Evolutionary conservation across 2,888 invertebrate species (phyloP), one percentile per base, ranked within the genome.

Genomic region (Torymus auratus): DNA sequence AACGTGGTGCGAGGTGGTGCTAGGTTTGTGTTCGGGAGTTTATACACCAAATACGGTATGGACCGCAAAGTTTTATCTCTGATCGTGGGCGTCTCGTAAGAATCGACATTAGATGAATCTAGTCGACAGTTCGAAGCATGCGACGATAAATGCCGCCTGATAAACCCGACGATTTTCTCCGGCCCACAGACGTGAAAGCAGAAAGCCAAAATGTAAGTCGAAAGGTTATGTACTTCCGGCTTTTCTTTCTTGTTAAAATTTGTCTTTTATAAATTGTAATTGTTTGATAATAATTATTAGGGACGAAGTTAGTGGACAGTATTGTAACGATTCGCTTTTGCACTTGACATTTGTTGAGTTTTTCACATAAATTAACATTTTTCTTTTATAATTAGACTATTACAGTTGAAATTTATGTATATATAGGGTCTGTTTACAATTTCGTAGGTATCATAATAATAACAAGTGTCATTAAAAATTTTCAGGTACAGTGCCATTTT

Each of bases 11-110:
- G 14, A 41, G 61, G 41, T 53, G 60, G 71, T 61, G 75, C 75
- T 78, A 71, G 78, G 60, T 75, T 75, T 17, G 3, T n/a, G 41
- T 23, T 10, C 15, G 13, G 58, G 13, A 53, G n/a, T 41, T 14
- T 11, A 71, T 62, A 23, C n/a, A 41, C 81, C 74, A 81, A 70
- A 78, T 81, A 78, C 70, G 81, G 81, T 13, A 78, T 78, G 75
- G 28, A 60, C 12, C 61, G 60, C 12, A 56, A 58, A 58, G 3
- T 56, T 56, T 78, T 78, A 81, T 78, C 74, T 70, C n/a, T 55
- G 41, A 55, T 14, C 14, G 81, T 78, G 62, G 78, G 81, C 62
- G 81, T 65, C 17, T 58, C 14, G 14, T 12, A 11, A 28, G 71
- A 61, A 61, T 20, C n/a, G 52, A 60, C 17, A 12, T 55, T 55